phyloP scores from a whole-genome alignment of 2,113 vertebrate genomes.

The Heterocephalus glaber region DNA sequence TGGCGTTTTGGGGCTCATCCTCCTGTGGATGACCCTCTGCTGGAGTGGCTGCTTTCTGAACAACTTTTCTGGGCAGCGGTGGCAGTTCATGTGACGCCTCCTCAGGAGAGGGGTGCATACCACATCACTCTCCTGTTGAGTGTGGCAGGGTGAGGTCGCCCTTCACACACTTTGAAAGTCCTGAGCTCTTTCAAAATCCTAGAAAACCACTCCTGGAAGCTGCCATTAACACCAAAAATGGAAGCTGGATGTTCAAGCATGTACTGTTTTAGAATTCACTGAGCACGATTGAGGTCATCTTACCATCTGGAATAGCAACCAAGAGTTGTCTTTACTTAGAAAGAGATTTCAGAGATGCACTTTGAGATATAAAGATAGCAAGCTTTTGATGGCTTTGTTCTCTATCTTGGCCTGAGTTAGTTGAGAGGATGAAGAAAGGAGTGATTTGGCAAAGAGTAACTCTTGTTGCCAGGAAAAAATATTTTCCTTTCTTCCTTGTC shows the following conservation, averaged over 20 bases:
- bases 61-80: background rate
- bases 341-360: background rate
- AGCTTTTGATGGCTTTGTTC: conserved; percentile 1
- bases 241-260: background rate
- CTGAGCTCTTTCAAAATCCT: background rate
- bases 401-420: background rate
- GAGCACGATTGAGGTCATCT: background rate
- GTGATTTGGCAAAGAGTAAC: background rate
- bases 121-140: too few species aligned
- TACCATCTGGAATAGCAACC: background rate
- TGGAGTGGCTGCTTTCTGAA: background rate
- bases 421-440: background rate
- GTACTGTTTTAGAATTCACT: background rate
- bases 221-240: too few species aligned
- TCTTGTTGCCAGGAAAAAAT: background rate
- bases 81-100: fast-evolving
- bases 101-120: fast-evolving
- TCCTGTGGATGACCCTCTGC: background rate
- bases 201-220: background rate
- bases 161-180: background rate
- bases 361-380: background rate
- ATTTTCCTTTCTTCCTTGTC: background rate
- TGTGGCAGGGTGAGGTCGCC: too few species aligned
- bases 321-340: background rate
- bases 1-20: background rate